Evolutionary conservation across 2,797 vertebrate genomes (phyloP).

Genomic region (Sternarchorhynchus goeldii): DNA sequence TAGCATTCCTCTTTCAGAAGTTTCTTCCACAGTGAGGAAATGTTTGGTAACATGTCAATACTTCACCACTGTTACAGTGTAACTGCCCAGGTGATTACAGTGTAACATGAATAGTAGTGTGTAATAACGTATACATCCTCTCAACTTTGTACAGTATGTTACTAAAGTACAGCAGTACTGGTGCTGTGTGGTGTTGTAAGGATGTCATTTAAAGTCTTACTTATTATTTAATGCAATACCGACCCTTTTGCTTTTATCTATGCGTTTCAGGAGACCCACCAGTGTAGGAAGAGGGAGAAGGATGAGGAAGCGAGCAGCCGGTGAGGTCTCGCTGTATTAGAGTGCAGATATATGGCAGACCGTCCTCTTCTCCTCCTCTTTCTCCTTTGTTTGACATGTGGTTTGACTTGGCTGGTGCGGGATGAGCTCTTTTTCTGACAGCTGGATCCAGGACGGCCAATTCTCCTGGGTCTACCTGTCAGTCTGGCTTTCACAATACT

Average conservation of each 20-base stretch:
- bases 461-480: conserved; percentile 80
- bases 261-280: neutral
- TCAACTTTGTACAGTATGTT: too few species aligned
- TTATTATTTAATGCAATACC: neutral
- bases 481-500: conserved; percentile 69
- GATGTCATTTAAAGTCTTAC: too few species aligned
- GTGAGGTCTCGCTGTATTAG: conserved; percentile 65
- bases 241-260: neutral
- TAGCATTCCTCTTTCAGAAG: too few species aligned
- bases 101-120: too few species aligned
- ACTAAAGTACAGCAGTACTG: too few species aligned
- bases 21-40: too few species aligned
- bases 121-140: too few species aligned
- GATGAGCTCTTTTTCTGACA: conserved; percentile 75
- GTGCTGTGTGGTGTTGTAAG: too few species aligned
- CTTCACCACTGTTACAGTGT: too few species aligned
- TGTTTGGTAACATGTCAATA: too few species aligned
- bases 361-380: conserved; percentile 45
- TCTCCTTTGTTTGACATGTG: conserved; percentile 67
- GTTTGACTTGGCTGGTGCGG: conserved; percentile 67
- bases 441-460: conserved; percentile 76
- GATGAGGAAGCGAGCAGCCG: conserved; percentile 40
- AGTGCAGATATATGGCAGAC: conserved; percentile 60
- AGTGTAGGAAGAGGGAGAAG: neutral
- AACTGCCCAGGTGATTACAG: too few species aligned